A percentile compares a stretch with the other conserved stretches of the same genome.
phyloP scores from a whole-genome alignment of 2,113 vertebrate genomes.

The Thymallus thymallus region DNA sequence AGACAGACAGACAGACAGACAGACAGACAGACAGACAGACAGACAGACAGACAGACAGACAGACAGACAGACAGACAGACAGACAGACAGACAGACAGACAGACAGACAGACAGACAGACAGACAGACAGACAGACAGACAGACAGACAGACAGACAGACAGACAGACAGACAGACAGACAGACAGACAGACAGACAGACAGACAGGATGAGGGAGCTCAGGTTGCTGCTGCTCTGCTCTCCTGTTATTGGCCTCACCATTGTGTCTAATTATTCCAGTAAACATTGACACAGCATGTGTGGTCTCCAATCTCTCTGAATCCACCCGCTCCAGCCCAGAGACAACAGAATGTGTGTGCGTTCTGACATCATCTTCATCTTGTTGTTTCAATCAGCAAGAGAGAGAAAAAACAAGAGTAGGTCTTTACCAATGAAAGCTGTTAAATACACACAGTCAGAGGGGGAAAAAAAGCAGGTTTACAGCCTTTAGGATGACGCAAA shows the following conservation, averaged over 20 bases:
- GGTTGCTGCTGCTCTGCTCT: constrained; percentile 55
- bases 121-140: constrained; percentile 11
- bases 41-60: constrained; percentile 11
- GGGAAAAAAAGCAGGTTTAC: neutral
- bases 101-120: constrained; percentile 22
- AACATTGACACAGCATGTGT: constrained; percentile 74
- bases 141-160: no score
- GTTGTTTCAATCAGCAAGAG: constrained; percentile 17
- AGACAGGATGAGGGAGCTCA: constrained; percentile 69
- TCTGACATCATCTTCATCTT: constrained; percentile 11
- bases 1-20: constrained; percentile 21
- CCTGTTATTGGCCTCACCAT: constrained; percentile 61
- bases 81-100: constrained; percentile 11
- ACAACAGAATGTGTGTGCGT: neutral
- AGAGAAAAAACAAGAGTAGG: constrained; percentile 17
- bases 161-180: constrained; percentile 12
- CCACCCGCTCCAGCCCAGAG: constrained; percentile 19
- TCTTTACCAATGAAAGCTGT: constrained; percentile 41
- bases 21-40: constrained; percentile 38
- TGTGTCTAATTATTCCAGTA: constrained; percentile 72
- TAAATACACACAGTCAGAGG: constrained; percentile 25
- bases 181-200: constrained; percentile 28
- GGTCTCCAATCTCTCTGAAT: constrained; percentile 67
- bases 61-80: no score
- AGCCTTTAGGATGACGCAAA: constrained; percentile 30